phyloP scores from a whole-genome alignment of 2,797 vertebrate species.

The Pipistrellus pipistrellus region DNA sequence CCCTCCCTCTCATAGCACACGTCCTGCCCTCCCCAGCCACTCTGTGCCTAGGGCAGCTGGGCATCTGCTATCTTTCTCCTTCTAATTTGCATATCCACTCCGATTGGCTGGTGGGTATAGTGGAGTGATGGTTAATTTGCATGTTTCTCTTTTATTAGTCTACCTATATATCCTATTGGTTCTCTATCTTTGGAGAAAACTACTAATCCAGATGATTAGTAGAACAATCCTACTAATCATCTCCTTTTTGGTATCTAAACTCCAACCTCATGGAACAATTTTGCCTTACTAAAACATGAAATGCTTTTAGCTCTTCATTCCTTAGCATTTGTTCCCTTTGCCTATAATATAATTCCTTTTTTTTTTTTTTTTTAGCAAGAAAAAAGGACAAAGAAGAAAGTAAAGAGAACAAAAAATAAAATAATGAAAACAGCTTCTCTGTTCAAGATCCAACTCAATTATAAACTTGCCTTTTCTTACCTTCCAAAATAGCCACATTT shows the following conservation, averaged over 20 bases:
- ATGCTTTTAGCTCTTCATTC: background rate
- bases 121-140: no score
- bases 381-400: background rate
- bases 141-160: no score
- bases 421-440: background rate
- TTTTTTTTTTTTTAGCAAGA: background rate
- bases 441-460: background rate
- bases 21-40: no score
- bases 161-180: background rate
- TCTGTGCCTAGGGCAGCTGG: no score
- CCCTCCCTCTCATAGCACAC: no score
- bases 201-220: background rate
- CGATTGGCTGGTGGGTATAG: no score
- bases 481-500: background rate
- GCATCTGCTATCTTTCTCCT: no score
- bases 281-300: background rate
- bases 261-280: background rate
- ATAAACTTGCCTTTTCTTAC: background rate
- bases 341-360: background rate
- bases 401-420: background rate
- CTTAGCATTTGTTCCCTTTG: background rate
- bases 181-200: background rate
- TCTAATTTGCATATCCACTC: no score
- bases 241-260: background rate
- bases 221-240: background rate